Percentiles rank a stretch among this genome's conserved stretches.
Evolutionary conservation across 2,113 vertebrate species (phyloP).

Genomic region (Lynx canadensis): DNA sequence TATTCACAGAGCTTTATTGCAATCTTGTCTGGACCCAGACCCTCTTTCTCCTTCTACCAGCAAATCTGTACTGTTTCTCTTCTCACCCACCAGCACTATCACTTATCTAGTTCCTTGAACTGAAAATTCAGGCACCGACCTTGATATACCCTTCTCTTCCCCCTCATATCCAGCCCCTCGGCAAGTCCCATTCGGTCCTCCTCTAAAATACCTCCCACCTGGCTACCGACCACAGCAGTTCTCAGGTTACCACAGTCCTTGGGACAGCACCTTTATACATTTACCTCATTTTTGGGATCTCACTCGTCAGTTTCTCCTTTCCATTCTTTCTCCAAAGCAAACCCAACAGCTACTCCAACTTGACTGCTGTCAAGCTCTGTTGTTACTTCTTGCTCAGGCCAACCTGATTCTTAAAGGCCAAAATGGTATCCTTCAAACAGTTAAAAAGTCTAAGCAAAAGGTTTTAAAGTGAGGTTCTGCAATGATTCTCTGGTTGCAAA

Average conservation of each 20-base stretch:
- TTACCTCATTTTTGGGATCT: background rate
- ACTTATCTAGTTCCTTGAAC: background rate
- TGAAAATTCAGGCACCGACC: background rate
- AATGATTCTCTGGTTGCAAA: background rate
- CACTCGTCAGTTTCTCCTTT: background rate
- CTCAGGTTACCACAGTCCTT: background rate
- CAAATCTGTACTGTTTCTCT: background rate
- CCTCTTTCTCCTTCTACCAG: background rate
- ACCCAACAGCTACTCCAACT: background rate
- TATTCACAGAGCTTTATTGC: background rate
- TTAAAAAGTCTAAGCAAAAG: background rate
- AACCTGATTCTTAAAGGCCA: background rate
- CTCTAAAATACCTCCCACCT: background rate
- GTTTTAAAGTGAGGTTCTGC: background rate
- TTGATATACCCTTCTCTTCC: background rate
- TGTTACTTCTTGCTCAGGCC: background rate
- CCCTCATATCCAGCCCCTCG: background rate
- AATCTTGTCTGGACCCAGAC: background rate
- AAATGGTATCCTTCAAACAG: background rate
- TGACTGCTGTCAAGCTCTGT: background rate
- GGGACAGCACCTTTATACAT: no score
- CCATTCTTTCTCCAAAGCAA: background rate
- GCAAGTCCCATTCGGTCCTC: background rate
- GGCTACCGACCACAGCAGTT: no score
- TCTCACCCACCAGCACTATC: background rate